Evolutionary conservation across 2,113 vertebrate species (phyloP).

Genomic region (Pipra filicauda): DNA sequence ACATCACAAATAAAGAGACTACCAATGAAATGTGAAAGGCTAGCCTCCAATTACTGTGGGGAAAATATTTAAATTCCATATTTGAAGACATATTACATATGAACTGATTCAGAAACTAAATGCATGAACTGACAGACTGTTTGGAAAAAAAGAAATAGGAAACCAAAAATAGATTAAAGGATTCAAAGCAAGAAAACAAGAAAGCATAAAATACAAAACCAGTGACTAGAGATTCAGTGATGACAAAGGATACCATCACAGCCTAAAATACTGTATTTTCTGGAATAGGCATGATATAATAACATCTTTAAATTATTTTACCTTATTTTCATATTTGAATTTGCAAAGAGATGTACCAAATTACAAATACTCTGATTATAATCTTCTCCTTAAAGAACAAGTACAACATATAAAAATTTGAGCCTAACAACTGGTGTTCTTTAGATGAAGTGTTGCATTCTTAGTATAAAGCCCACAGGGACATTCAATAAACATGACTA

Average conservation of each 20-base stretch:
- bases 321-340: neutral
- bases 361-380: neutral
- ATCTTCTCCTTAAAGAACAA: neutral
- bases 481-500: neutral
- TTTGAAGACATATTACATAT: neutral
- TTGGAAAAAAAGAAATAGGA: neutral
- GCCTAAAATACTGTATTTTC: neutral
- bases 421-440: neutral
- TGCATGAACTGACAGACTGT: neutral
- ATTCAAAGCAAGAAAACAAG: neutral
- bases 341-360: neutral
- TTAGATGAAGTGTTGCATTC: neutral
- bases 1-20: neutral
- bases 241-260: neutral
- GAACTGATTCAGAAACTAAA: neutral
- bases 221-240: neutral
- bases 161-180: neutral
- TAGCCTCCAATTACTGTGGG: neutral
- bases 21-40: neutral
- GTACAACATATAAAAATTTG: neutral
- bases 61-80: neutral
- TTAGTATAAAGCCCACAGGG: neutral
- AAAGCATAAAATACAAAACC: neutral
- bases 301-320: neutral
- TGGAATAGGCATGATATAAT: neutral